Evolutionary conservation across 2,888 invertebrate species (phyloP), one percentile per base, ranked within the genome.

Genomic region (Harpalus rufipes): DNA sequence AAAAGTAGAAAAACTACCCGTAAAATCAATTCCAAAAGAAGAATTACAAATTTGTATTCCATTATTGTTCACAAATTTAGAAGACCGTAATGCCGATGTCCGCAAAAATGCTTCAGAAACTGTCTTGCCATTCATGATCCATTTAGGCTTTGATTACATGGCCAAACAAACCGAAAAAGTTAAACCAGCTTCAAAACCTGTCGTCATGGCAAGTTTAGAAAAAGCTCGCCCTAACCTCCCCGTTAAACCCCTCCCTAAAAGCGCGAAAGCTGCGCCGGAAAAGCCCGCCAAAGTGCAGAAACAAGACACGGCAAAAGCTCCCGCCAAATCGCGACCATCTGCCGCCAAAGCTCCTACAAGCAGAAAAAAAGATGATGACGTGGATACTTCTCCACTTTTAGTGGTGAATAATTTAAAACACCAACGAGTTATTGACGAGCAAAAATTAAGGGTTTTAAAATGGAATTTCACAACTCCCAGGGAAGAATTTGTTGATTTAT

Each of bases 401-500:
- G 95, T 95, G 0, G 93, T 94, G 16, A 97, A 97, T 89, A 97
- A 96, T 89, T 93, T 96, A 78, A 99, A 99, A 91, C 96, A 97
- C 90, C 98, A 98, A 90, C 93, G 99, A 81, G 94, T 97, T 68
- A 95, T 97, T 74, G 99, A 99, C 89, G 99, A 99, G 90, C 97
- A 97, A 88, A 97, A 97, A 90, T 92, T 99, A 85, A 97, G 97
- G 92, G 95, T 96, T 5, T 92, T 99, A 18, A 98, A 97, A 90
- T 99, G 99, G 99, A 97, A 98, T 90, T 99, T 99, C 89, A 96
- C 97, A 0, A 94, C 96, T 0, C 98, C 99, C 0, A 93, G 98
- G 32, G 96, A 96, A 88, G 99, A 99, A 89, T 99, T 98, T 92
- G 96, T 97, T 12, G 97, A 98, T 16, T 94, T 98, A 86, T 91